Conservation (phyloP, 2,113 vertebrate species). For the Corvus hawaiiensis region DNA sequence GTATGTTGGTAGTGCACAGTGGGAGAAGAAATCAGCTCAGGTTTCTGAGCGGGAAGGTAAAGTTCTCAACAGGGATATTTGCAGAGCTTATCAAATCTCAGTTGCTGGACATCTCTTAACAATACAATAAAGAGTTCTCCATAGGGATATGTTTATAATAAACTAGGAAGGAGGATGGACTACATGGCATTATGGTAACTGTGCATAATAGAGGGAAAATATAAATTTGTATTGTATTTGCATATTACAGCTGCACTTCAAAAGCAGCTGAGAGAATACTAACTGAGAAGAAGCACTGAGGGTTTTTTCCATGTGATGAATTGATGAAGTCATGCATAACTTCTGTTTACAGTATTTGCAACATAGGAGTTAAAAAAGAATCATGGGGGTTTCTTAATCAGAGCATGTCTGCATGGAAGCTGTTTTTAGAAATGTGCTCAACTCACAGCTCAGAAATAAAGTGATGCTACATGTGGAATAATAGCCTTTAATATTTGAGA, state of each 20-base stretch:
- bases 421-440: not conserved
- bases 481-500: not conserved
- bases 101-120: not conserved
- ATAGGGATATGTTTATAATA: not conserved
- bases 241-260: not conserved
- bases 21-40: not conserved
- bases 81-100: not conserved
- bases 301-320: not conserved
- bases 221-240: not conserved
- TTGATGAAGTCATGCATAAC: not conserved
- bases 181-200: not conserved
- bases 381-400: fast-evolving
- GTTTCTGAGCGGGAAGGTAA: not conserved
- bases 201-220: not conserved
- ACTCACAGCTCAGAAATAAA: not conserved
- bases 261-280: not conserved
- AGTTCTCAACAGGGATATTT: not conserved
- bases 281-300: not conserved
- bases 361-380: not conserved
- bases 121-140: not conserved
- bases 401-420: not conserved
- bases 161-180: not conserved
- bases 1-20: not conserved
- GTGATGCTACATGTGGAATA: not conserved
- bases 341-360: not conserved